phyloP scores from a whole-genome alignment of 2,113 vertebrate genomes.

The Neogale vison region DNA sequence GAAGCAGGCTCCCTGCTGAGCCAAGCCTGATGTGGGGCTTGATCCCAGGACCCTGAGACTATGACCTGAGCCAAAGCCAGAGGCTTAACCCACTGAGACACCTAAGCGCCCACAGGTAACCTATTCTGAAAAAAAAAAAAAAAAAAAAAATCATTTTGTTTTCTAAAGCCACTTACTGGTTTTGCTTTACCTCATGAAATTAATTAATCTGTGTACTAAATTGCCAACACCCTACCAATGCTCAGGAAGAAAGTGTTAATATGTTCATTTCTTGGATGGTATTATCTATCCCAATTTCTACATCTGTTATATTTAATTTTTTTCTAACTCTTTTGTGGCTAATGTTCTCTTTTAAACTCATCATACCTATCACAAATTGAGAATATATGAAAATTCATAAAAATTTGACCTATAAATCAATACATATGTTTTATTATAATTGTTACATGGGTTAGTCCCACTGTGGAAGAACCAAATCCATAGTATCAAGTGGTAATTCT shows the following conservation, averaged over 20 bases:
- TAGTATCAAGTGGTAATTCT: background rate
- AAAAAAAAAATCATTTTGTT: background rate
- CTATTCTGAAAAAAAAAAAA: background rate
- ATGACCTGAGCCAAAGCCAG: too few species aligned
- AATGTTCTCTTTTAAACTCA: background rate
- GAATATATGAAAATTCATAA: background rate
- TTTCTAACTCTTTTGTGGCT: background rate
- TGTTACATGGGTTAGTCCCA: background rate
- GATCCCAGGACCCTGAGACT: too few species aligned
- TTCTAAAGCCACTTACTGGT: background rate
- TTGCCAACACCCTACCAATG: background rate
- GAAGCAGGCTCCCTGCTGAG: too few species aligned
- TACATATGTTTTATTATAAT: background rate
- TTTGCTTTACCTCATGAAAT: background rate
- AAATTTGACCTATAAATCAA: background rate
- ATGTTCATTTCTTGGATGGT: background rate
- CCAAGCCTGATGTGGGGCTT: too few species aligned
- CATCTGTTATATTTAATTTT: background rate
- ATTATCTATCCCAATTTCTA: background rate
- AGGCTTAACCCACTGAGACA: too few species aligned
- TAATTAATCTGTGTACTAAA: background rate
- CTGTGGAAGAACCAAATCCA: background rate
- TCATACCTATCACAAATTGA: background rate
- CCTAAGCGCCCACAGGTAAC: background rate
- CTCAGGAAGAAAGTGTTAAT: background rate